Base-by-base conservation (phyloP, 2,797 vertebrate species). In the Coregonus sp. region DNA sequence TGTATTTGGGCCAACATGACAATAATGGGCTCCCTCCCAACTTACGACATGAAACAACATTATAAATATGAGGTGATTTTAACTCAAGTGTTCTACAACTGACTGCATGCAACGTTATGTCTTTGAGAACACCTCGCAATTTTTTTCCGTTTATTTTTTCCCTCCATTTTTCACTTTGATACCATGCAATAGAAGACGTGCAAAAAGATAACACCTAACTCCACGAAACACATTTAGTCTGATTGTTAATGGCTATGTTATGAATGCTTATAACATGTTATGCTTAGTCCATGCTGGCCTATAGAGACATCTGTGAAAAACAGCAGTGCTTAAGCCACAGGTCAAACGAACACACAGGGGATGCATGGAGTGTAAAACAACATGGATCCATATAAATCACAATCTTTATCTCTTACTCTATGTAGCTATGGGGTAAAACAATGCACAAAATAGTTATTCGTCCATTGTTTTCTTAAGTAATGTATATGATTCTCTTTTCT, bases 201-300 rank as follows among this genome's bases (percentile, higher is more conserved):
- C 93, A 94, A 94, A 95, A 95, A 95, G 91, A 94, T 94, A 95
- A 95, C 94, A 95, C 92, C 94, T 92, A 95, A 95, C 93, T 94
- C 92, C 94, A 95, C 94, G 35, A 91, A 94, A 95, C 94, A 95
- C 94, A 94, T 83, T 86, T 93, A 93, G 59, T 92, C 92, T 91
- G 93, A 93, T 93, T 92, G 92, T 94, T 94, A 94, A 95, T 94
- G 94, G 90, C 88, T 93, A 92, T 94, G 94, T 94, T 94, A 95
- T 95, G 94, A 93, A 94, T 95, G 93, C 94, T 93, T 94, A 94
- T 94, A 94, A 94, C 92, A 93, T 94, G 94, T 95, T 93, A 95
- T 94, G 94, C 92, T 94, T 94, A 94, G 93, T 94, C 92, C 94
- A 95, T 95, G 94, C 94, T 94, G 92, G 94, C 94, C 93, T 94